Conservation (phyloP, 2,113 vertebrate species). For the Arothron firmamentum region DNA sequence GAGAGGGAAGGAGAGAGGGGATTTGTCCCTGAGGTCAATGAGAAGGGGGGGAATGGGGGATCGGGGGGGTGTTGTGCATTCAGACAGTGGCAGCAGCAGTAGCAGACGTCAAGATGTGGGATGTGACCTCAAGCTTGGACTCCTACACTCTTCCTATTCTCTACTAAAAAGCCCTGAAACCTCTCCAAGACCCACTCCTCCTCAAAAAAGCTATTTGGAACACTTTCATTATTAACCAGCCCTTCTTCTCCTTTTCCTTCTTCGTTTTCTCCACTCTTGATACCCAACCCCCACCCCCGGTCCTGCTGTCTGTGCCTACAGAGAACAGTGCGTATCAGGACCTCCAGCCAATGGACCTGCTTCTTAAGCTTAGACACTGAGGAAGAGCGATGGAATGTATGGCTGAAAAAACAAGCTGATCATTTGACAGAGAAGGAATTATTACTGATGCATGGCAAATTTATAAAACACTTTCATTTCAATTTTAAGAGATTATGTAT, state of each 20-base stretch:
- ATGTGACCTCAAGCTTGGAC: constrained; percentile 57
- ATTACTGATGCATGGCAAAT: no score
- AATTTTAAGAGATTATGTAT: no score
- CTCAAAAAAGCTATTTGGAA: constrained; percentile 52
- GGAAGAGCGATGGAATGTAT: neutral
- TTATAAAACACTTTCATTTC: no score
- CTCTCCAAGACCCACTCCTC: constrained; percentile 46
- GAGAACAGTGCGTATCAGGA: constrained; percentile 29
- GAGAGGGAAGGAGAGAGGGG: constrained; percentile 18
- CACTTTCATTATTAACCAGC: constrained; percentile 60
- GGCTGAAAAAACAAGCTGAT: no score
- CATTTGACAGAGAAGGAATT: no score
- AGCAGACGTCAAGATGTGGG: constrained; percentile 11
- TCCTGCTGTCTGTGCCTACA: constrained; percentile 46
- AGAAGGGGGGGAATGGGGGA: neutral
- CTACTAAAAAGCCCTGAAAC: constrained; percentile 50
- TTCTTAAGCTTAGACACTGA: constrained; percentile 8
- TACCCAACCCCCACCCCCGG: constrained; percentile 22
- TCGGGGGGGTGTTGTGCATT: constrained; percentile 27
- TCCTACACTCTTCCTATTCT: constrained; percentile 32
- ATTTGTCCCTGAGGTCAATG: constrained; percentile 43
- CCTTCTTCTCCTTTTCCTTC: constrained; percentile 1
- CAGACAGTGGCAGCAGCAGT: constrained; percentile 14
- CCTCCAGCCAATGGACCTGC: constrained; percentile 28
- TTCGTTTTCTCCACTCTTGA: constrained; percentile 8